Evolutionary conservation across 2,113 vertebrate species (phyloP).

Genomic region (Oryzias celebensis): DNA sequence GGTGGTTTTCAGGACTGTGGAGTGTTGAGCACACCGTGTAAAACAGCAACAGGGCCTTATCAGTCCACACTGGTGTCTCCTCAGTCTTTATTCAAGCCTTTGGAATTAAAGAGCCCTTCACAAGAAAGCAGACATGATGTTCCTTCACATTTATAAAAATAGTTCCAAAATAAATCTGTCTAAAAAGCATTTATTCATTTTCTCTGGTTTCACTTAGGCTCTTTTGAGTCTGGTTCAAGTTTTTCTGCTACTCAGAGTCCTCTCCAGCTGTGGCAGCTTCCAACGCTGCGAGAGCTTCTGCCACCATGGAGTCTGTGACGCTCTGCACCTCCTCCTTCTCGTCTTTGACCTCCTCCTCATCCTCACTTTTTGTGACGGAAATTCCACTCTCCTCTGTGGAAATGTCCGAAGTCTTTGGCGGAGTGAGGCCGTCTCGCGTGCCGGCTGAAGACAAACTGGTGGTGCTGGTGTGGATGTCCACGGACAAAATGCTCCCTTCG

Average conservation of each 20-base stretch:
- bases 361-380: constrained; percentile 48
- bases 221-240: neutral
- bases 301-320: constrained; percentile 86
- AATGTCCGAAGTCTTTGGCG: constrained; percentile 33
- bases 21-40: constrained; percentile 33
- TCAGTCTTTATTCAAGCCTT: constrained; percentile 13
- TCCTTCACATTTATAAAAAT: constrained; percentile 26
- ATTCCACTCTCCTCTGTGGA: constrained; percentile 59
- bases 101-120: constrained; percentile 22
- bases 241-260: constrained; percentile 65
- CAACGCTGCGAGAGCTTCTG: constrained; percentile 89
- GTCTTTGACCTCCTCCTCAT: constrained; percentile 51
- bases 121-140: constrained; percentile 9
- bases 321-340: constrained; percentile 55
- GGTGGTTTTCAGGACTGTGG: constrained; percentile 15
- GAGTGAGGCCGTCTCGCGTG: constrained; percentile 55
- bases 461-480: constrained; percentile 77
- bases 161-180: constrained; percentile 41
- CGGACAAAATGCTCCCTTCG: constrained; percentile 70
- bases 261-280: constrained; percentile 93
- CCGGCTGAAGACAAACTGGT: constrained; percentile 76
- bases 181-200: constrained; percentile 55
- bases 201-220: neutral
- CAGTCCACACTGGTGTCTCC: constrained; percentile 30
- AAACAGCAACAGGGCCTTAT: constrained; percentile 23